Conservation (phyloP, 2,797 vertebrate species). For the Myotis vivesi region DNA sequence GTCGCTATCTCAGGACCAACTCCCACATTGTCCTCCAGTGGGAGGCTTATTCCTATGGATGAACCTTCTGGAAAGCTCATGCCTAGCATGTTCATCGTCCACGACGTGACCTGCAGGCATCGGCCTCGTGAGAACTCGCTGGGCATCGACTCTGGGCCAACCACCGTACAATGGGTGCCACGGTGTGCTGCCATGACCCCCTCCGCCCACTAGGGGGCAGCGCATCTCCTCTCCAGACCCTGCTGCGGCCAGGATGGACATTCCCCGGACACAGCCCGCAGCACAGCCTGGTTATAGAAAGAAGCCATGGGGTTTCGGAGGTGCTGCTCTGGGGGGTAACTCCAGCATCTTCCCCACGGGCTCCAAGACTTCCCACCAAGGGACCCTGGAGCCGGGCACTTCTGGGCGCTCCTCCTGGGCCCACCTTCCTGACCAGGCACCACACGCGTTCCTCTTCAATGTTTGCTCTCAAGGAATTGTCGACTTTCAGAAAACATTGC, state of each 20-base stretch:
- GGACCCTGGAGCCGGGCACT: accelerated
- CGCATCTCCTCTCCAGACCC: too few relatives aligned
- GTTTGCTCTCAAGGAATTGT: not conserved
- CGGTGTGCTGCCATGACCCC: accelerated
- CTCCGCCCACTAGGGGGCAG: accelerated
- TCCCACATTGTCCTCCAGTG: accelerated
- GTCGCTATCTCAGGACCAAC: accelerated
- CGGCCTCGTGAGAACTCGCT: accelerated
- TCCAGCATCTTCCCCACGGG: accelerated
- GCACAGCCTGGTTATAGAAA: too few relatives aligned
- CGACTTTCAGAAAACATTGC: not conserved
- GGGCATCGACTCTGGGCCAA: not conserved
- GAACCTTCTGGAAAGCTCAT: accelerated
- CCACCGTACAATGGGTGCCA: accelerated
- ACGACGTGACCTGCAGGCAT: too few relatives aligned
- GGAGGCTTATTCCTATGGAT: not conserved
- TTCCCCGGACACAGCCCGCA: accelerated
- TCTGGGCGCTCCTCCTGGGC: accelerated
- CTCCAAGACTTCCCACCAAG: not conserved
- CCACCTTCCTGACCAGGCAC: accelerated
- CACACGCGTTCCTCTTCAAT: accelerated
- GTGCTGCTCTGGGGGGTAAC: too few relatives aligned
- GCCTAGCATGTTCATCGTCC: accelerated
- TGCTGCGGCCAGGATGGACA: accelerated
- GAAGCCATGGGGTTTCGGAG: not conserved